phyloP scores from a whole-genome alignment of 2,888 invertebrate species.

The Patella depressa region DNA sequence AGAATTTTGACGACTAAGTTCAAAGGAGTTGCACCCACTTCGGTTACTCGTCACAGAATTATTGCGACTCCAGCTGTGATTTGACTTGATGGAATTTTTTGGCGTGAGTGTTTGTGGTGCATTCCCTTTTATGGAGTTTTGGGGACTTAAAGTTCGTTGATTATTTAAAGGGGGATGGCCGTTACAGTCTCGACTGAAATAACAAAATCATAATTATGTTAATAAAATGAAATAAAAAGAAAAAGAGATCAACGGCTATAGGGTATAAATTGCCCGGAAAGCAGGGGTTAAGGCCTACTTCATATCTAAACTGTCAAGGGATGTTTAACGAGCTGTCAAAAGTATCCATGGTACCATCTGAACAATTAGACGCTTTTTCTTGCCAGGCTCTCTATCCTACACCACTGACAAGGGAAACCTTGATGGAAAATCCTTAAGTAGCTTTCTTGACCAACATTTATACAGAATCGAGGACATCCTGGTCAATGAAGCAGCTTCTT shows the following conservation, averaged over 20 bases:
- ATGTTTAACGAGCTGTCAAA: not conserved
- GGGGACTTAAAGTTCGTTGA: constrained; percentile 77
- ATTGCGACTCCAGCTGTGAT: constrained; percentile 60
- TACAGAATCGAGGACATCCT: not conserved
- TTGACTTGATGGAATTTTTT: constrained; percentile 60
- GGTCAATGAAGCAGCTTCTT: too few relatives aligned
- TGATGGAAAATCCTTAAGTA: too few relatives aligned
- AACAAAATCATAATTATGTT: not conserved
- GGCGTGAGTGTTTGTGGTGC: constrained; percentile 52
- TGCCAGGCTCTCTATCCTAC: too few relatives aligned
- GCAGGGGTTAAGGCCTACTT: not conserved
- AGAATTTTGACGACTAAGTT: constrained; percentile 68
- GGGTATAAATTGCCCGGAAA: not conserved
- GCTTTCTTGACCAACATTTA: not conserved
- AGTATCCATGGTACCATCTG: not conserved
- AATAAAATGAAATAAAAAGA: not conserved
- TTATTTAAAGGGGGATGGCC: constrained; percentile 70
- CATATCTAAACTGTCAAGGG: not conserved
- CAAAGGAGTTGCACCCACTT: constrained; percentile 60
- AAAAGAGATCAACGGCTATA: too few relatives aligned
- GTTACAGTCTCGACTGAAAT: constrained; percentile 77
- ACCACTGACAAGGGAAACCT: too few relatives aligned
- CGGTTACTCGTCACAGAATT: constrained; percentile 66
- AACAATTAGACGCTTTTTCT: too few relatives aligned
- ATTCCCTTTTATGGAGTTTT: constrained; percentile 78